These are phyloP conservation scores for Apis florea DNA, from an alignment of 1,140 invertebrate species.

Conservation along the genomic window DNA sequence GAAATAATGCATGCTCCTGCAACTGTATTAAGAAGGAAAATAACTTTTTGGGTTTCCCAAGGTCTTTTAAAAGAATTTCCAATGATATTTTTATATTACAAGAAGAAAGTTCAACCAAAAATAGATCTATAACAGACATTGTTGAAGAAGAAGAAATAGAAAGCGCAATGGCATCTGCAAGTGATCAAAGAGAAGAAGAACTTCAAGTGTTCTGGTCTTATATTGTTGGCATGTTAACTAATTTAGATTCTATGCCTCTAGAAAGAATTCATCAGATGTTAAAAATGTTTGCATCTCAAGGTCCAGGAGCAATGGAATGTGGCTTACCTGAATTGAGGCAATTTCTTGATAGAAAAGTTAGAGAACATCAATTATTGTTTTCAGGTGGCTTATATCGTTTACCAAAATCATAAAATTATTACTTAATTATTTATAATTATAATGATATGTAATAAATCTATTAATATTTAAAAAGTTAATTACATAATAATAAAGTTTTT, in stretches of 20 bases:
- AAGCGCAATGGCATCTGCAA: constrained; percentile 95
- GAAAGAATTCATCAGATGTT: constrained; percentile 98
- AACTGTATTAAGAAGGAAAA: constrained; percentile 90
- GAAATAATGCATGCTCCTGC: constrained; percentile 91
- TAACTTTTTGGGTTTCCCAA: constrained; percentile 95
- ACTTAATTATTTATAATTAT: constrained; percentile 29
- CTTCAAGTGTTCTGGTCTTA: constrained; percentile 98
- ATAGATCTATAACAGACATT: constrained; percentile 82
- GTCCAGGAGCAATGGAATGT: constrained; percentile 92
- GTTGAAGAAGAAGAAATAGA: constrained; percentile 95
- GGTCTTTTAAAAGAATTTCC: constrained; percentile 89
- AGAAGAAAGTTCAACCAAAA: constrained; percentile 85
- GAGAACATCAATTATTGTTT: constrained; percentile 92
- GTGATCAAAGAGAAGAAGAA: constrained; percentile 95
- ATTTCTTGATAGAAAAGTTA: constrained; percentile 96
- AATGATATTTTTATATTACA: constrained; percentile 89
- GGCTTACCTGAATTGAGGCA: constrained; percentile 92
- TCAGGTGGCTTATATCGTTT: constrained; percentile 93
- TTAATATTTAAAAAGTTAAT: neutral
- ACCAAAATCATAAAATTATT: constrained; percentile 82
- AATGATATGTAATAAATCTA: neutral
- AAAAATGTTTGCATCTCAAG: constrained; percentile 96
- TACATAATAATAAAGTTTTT: neutral
- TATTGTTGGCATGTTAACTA: constrained; percentile 97
- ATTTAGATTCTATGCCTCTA: constrained; percentile 94